Base-by-base conservation (phyloP, 2,888 invertebrate species). In the Allacma fusca region DNA sequence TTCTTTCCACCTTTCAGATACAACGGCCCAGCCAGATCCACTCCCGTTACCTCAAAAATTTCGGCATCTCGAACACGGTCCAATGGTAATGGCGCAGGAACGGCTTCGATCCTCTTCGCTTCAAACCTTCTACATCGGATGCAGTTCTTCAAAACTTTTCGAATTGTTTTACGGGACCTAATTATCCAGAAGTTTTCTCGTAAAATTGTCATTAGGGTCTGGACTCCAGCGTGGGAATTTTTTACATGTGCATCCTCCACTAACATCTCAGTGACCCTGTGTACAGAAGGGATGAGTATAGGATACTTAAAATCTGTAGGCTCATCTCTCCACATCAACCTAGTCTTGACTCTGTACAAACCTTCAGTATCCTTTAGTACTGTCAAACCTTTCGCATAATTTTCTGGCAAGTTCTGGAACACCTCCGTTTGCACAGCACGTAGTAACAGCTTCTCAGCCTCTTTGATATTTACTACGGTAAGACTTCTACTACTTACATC, bases 1-100 rank as follows among this genome's bases (percentile, higher is more conserved):
- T 80, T 81, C 16, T 4, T 29, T 19, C 82, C 77, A 29, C 77
- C 79, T 72, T 78, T 84, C n/a, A 86, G 76, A 34, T 64, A 78
- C 19, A 87, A 50, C 0, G 87, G 87, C 0, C 87, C 87, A 5
- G 86, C 84, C 43, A 86, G 84, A 78, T 87, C 86, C 1, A 87
- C 79, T 7, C 86, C 87, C 9, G 78, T 78, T 7, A 85, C 74
- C 74, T 86, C 85, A 80, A 86, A 86, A 23, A 80, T 79, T 7
- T 62, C 34, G 1, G 84, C 82, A 76, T 84, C 81, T 9, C 80
- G 78, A 4, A 86, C 83, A 24, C 86, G 80, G 79, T 86, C 81
- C 13, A 79, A 29, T 12, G 85, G 86, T 34, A 86, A 80, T 0
- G 85, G 19, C 1, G 12, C 13, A 1, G 24, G 7, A 16, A 1